Conservation (phyloP, 2,797 vertebrate species). For the Hypotaenidia philippensis region DNA sequence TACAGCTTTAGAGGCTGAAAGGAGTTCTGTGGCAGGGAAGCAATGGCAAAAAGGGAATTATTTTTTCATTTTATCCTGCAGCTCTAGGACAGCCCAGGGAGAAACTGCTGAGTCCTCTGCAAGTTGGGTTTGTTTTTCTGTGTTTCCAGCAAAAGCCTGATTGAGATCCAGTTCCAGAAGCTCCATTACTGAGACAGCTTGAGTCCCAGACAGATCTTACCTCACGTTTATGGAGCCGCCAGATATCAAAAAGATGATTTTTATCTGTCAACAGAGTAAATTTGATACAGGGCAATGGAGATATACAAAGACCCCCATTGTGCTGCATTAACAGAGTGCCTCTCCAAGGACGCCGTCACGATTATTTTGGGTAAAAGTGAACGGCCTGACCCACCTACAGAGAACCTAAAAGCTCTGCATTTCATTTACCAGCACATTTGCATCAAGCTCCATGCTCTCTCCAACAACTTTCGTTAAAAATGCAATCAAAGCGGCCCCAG, state of each 20-base stretch:
- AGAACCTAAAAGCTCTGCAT: slow-evolving; percentile 47
- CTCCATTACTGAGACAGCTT: background rate
- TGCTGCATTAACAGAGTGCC: background rate
- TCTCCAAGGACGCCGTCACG: background rate
- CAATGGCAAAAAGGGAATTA: background rate
- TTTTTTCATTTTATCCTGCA: background rate
- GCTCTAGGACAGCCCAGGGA: background rate
- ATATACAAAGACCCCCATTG: slow-evolving; percentile 16
- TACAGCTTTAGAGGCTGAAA: background rate
- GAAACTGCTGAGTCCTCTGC: background rate
- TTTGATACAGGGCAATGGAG: background rate
- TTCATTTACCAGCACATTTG: slow-evolving; percentile 47
- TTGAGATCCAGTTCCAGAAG: background rate
- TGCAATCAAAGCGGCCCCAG: slow-evolving; percentile 47
- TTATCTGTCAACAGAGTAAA: slow-evolving; percentile 27
- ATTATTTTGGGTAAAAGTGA: slow-evolving; percentile 11
- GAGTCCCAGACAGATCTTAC: background rate
- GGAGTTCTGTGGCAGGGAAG: background rate
- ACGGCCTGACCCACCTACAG: slow-evolving; percentile 30
- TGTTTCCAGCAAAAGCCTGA: background rate
- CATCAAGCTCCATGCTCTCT: background rate
- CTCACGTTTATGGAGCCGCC: background rate
- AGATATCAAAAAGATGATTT: slow-evolving; percentile 1
- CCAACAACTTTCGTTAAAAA: slow-evolving; percentile 21
- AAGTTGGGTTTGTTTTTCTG: background rate